Conservation (phyloP, 2,888 invertebrate species). For the Geophilus truncorum region DNA sequence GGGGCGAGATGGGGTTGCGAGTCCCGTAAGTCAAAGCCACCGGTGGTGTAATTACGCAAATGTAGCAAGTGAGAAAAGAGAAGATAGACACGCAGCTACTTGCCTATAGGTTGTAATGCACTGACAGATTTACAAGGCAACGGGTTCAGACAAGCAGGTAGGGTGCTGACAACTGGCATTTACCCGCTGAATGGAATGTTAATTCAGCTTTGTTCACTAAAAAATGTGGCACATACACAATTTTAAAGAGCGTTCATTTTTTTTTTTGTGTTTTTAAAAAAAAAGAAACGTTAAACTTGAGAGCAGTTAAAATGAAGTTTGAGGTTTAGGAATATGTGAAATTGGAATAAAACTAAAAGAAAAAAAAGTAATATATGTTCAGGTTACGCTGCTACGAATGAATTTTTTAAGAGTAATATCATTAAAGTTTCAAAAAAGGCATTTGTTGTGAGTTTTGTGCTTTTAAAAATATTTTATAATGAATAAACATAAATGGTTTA, state of each 20-base stretch:
- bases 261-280: no score
- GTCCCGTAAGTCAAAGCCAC: not conserved
- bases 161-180: conserved; percentile 24
- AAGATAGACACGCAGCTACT: not conserved
- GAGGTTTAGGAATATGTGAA: not conserved
- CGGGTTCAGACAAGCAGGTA: not conserved
- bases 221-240: not conserved
- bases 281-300: not conserved
- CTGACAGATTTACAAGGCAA: conserved; percentile 3
- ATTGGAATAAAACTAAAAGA: not conserved
- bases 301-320: not conserved
- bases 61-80: not conserved
- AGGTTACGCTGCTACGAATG: not conserved
- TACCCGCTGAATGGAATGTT: not conserved
- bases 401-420: not conserved
- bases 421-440: not conserved
- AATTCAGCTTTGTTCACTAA: not conserved
- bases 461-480: no score
- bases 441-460: no score
- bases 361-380: not conserved
- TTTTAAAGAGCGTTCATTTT: no score
- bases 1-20: not conserved
- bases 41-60: conserved; percentile 11
- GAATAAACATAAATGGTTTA: no score
- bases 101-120: not conserved